phyloP scores from a whole-genome alignment of 1,140 invertebrate species.

The Neodiprion lecontei region DNA sequence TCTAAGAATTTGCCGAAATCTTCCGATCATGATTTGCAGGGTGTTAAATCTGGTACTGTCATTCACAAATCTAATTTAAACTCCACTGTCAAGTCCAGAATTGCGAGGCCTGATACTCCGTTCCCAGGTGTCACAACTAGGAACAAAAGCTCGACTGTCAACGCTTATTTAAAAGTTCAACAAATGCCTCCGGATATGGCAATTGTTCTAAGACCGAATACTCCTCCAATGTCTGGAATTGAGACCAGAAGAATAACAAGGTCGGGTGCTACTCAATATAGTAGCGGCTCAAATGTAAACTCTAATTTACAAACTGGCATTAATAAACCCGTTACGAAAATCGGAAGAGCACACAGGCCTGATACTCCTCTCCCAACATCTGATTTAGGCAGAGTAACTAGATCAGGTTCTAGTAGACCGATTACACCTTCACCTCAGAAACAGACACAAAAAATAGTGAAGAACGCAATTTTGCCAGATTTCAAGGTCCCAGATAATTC shows the following conservation, averaged over 20 bases:
- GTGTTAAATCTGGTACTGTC: not conserved
- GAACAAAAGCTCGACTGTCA: not conserved
- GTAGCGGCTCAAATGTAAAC: no score
- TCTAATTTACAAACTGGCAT: no score
- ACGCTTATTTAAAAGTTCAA: not conserved
- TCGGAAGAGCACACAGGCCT: slow-evolving; percentile 14
- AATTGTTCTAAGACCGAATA: no score
- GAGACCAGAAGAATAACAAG: not conserved
- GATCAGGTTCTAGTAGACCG: not conserved
- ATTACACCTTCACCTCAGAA: not conserved
- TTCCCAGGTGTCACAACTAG: not conserved
- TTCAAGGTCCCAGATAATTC: not conserved
- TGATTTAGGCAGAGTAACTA: slow-evolving; percentile 9
- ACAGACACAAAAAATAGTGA: not conserved
- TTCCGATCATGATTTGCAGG: not conserved
- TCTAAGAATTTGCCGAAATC: no score
- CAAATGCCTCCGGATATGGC: no score
- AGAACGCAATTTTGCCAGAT: not conserved
- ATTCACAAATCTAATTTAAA: not conserved
- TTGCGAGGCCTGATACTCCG: not conserved
- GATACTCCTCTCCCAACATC: slow-evolving; percentile 25
- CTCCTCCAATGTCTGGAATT: not conserved
- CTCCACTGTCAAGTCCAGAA: not conserved
- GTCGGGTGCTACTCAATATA: not conserved
- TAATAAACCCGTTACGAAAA: not conserved